Conservation (phyloP, 37 sponge, comb jelly and placozoan species). For the Amphimedon queenslandica region DNA sequence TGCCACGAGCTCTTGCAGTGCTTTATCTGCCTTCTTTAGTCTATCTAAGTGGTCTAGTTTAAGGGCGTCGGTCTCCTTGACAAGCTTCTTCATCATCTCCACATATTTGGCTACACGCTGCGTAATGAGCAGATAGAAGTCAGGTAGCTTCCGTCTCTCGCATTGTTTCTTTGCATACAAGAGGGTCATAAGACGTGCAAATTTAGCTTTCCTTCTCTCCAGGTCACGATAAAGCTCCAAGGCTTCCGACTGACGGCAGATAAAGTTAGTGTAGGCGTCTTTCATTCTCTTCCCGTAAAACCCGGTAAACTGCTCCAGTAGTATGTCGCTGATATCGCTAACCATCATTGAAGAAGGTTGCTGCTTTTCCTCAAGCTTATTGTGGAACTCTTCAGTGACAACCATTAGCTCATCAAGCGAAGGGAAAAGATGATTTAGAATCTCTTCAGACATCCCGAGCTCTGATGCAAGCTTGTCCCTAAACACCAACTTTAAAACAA, state of each 20-base stretch:
- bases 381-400: conserved; percentile 43
- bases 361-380: conserved; percentile 24
- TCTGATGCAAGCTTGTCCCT: conserved; percentile 18
- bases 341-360: conserved; percentile 15
- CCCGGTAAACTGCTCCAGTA: conserved; percentile 54
- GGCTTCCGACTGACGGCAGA: conserved; percentile 49
- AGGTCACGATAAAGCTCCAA: conserved; percentile 65
- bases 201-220: conserved; percentile 48
- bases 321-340: conserved; percentile 42
- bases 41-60: conserved; percentile 18
- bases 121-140: conserved; percentile 47
- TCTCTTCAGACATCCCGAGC: conserved; percentile 8
- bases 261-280: conserved; percentile 39
- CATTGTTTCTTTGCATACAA: conserved; percentile 45
- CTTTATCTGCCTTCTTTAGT: conserved; percentile 15
- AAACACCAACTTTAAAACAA: conserved; percentile 57
- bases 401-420: conserved; percentile 46
- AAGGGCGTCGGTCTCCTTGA: conserved; percentile 57
- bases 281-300: conserved; percentile 32
- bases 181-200: conserved; percentile 42
- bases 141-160: conserved; percentile 62
- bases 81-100: conserved; percentile 37
- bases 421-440: conserved; percentile 51
- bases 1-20: conserved; percentile 24
- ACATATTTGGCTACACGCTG: conserved; percentile 61